Base-by-base conservation (phyloP, 2,113 vertebrate species). In the Myxocyprinus asiaticus region DNA sequence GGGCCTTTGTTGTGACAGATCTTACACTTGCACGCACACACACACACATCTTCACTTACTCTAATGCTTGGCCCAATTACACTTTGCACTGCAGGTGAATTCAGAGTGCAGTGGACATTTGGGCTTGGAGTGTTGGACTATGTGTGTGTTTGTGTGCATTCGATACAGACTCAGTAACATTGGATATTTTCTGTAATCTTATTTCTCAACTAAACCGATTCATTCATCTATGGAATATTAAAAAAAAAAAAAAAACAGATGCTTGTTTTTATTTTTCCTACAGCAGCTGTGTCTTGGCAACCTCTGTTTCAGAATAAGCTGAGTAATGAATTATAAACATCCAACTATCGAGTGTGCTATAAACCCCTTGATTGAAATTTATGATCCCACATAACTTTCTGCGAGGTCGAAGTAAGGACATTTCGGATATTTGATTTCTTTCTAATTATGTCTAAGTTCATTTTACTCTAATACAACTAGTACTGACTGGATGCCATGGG, bases 321-420 rank as follows among this genome's bases (percentile, higher is more conserved):
- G 58, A 74, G 72, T 74, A 63, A 74, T 74, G 72, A 74, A 74
- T 63, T 74, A 74, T 63, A 63, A 33, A 50, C 72, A 63, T 74
- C 72, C 50, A 74, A 74, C 72, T 74, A 74, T 74, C 17, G 72
- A 63, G 72, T 65, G 61, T 64, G 47, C 61, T 76, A 55, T 76
- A 76, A 76, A 76, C 48, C 74, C 50, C 74, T 65, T 76, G 74
- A 76, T 65, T 76, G 74, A 33, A 76, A 65, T 76, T 76, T 76
- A 76, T 64, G 74, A 76, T 76, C 48, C 50, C 62, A 44, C 15
- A 48, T 65, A 55, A 76, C 15, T 64, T 76, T 76, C 74, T 48
- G 42, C 9, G 62, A 43, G 61, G 74, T 76, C 74, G 22, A 48
- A n/a, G 47, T 64, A 76, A 76, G 74, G 74, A 76, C 74, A 66